These are phyloP conservation scores for Rhabdomys dilectus DNA, from an alignment of 2,113 vertebrate species.

Conservation along the genomic window DNA sequence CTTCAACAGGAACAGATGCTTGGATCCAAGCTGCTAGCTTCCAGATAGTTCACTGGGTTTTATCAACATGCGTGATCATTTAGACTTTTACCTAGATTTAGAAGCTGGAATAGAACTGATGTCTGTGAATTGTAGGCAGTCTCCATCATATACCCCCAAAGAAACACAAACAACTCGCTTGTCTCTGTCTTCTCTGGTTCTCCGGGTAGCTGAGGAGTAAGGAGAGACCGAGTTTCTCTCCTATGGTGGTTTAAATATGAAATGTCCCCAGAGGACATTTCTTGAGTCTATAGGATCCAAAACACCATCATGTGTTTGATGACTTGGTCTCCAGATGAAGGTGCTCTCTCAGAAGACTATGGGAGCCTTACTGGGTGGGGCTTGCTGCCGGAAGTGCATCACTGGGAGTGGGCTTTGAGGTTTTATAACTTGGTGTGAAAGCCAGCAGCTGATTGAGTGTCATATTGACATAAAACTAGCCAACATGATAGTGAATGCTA, in stretches of 20 bases:
- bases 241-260: not conserved
- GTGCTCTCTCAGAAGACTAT: not conserved
- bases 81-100: constrained; percentile 49
- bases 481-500: not conserved
- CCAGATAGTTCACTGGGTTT: constrained; percentile 46
- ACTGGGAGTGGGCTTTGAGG: too few species aligned
- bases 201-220: not conserved
- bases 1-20: constrained; percentile 33
- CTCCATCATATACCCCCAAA: not conserved
- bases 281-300: too few species aligned
- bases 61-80: constrained; percentile 48
- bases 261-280: not conserved
- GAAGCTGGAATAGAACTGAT: not conserved
- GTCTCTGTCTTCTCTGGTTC: not conserved
- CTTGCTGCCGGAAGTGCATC: not conserved
- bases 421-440: not conserved
- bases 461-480: not conserved
- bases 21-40: constrained; percentile 39
- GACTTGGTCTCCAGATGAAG: not conserved
- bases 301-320: not conserved
- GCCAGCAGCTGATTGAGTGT: too few species aligned
- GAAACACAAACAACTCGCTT: not conserved
- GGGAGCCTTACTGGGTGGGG: not conserved
- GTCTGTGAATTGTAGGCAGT: not conserved
- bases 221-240: not conserved